A percentile compares a stretch with the other conserved stretches of the same genome.
Conservation (phyloP, 2,888 invertebrate genomes). For the Ormyrus labotus region DNA sequence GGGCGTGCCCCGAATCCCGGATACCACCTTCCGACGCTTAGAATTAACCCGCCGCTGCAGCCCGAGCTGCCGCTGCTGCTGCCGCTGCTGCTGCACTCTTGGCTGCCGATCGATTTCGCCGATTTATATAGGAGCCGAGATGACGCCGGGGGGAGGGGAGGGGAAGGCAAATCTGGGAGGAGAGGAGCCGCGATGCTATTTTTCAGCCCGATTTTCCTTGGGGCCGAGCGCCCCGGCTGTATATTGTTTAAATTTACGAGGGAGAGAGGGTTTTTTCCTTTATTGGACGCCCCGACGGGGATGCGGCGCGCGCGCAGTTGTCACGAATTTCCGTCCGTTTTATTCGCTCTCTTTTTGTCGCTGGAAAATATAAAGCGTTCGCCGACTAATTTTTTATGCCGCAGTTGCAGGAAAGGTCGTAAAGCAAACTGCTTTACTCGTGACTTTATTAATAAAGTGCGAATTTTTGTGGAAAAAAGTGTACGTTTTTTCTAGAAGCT, state of each 20-base stretch:
- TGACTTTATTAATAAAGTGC: not conserved
- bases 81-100: not conserved
- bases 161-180: not conserved
- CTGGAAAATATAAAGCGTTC: too few relatives aligned
- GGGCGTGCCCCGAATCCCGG: constrained; percentile 75
- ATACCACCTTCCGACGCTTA: constrained; percentile 63
- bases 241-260: too few relatives aligned
- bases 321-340: too few relatives aligned
- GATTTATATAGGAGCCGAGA: constrained; percentile 39
- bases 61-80: not conserved
- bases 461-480: too few relatives aligned
- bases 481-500: too few relatives aligned
- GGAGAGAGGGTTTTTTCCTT: too few relatives aligned
- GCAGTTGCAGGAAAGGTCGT: not conserved
- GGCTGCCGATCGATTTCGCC: constrained; percentile 52
- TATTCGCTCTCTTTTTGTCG: too few relatives aligned
- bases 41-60: not conserved
- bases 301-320: too few relatives aligned
- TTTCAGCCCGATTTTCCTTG: too few relatives aligned
- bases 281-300: too few relatives aligned
- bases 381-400: not conserved
- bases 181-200: too few relatives aligned
- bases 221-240: too few relatives aligned
- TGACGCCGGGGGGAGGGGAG: not conserved
- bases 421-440: not conserved